Evolutionary conservation across 2,888 invertebrate species (phyloP), one percentile per base, ranked within the genome.

Genomic region (Hyppa rectilinea): DNA sequence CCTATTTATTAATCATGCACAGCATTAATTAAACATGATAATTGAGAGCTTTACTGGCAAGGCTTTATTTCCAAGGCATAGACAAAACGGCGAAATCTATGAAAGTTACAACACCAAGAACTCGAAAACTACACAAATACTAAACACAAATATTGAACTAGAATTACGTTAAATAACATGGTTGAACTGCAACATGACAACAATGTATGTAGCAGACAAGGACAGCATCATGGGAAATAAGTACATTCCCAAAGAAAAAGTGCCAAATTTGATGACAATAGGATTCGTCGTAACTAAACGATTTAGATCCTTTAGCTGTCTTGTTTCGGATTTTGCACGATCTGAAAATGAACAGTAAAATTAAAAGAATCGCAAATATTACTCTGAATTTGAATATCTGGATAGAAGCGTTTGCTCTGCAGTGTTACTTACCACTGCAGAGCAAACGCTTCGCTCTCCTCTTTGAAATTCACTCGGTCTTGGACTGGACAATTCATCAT

Each of bases 211-310:
- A 4, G 75, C 80, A 61, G 75, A 64, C 7, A 80, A 14, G 9
- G 78, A 78, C 29, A 78, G 23, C 75, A 78, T 69, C 80, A 78
- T 80, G 17, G 78, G 78, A 10, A 78, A 80, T 5, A 78, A 61
- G 29, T 80, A 80, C 78, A 78, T 80, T 58, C 78, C 80, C 38
- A 78, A 29, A 10, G 81, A 60, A 56, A 78, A 76, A n/a, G 65
- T 80, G 26, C 81, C 63, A 34, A 78, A 76, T 76, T 71, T 81
- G 4, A 78, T 81, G 17, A 71, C 71, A 9, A 78, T 66, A 6
- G 78, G 78, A 61, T 81, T 81, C 6, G 77, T 76, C 2, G 71
- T 76, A 17, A 78, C 81, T 36, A 78, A 63, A 34, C 83, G 75
- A 36, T 75, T 66, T 0, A 85, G 58, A 40, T 85, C 83, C 47